A percentile compares a stretch with the other conserved stretches of the same genome.
These are phyloP conservation scores for Neogale vison DNA, from an alignment of 2,113 vertebrate genomes.

Conservation along the genomic window DNA sequence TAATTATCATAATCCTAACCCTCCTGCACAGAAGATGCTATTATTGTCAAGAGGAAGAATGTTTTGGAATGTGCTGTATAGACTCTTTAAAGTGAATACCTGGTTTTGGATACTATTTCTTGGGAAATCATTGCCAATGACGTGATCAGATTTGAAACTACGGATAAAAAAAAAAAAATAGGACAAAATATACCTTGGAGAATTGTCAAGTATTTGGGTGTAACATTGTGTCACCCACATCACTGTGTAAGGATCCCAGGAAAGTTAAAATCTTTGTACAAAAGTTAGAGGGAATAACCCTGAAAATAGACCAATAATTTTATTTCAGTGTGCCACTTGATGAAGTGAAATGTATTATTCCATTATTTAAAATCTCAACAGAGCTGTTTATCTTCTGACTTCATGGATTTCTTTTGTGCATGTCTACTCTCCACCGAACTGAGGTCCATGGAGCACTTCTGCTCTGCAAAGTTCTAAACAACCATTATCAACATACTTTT, in stretches of 20 bases:
- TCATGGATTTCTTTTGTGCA: accelerated
- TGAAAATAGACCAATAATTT: background rate
- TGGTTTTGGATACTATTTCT: too few relatives aligned
- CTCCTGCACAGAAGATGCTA: background rate
- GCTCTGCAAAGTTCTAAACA: background rate
- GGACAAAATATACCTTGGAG: background rate
- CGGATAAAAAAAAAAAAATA: background rate
- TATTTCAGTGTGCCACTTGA: too few relatives aligned
- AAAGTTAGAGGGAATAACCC: accelerated
- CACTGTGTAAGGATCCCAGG: background rate
- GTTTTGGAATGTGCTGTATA: background rate
- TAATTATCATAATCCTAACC: background rate
- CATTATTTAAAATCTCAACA: background rate
- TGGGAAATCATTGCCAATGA: too few relatives aligned
- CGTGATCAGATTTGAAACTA: background rate
- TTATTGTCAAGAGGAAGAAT: too few relatives aligned
- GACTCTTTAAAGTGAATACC: background rate
- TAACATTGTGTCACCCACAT: background rate
- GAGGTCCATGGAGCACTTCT: accelerated
- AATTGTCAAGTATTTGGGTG: background rate
- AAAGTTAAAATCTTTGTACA: background rate
- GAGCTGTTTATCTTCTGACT: background rate
- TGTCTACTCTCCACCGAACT: too few relatives aligned
- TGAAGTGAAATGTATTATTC: background rate
- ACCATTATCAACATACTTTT: too few relatives aligned